These are phyloP conservation scores for Lordiphosa collinella DNA, from an alignment of 1,140 invertebrate species.

Conservation along the genomic window DNA sequence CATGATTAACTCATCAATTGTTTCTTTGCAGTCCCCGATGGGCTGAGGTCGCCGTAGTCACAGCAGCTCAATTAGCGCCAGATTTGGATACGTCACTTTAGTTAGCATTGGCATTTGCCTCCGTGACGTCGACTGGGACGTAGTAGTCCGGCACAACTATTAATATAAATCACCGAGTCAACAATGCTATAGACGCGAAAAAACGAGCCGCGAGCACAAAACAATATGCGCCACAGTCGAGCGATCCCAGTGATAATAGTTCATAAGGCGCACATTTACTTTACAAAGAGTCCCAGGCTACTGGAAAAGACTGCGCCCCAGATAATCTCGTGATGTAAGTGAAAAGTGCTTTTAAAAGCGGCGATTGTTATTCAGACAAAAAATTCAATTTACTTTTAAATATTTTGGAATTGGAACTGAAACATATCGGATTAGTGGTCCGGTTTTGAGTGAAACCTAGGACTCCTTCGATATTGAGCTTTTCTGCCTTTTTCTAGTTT, in stretches of 20 bases:
- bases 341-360: not conserved
- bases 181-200: not conserved
- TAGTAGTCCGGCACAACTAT: constrained; percentile 28
- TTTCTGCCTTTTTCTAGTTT: too few relatives aligned
- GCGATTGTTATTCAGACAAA: not conserved
- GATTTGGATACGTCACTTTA: constrained; percentile 19
- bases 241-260: constrained; percentile 29
- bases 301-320: not conserved
- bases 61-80: constrained; percentile 33
- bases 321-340: constrained; percentile 20
- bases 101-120: constrained; percentile 41
- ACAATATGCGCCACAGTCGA: constrained; percentile 30
- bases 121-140: constrained; percentile 21
- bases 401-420: too few relatives aligned
- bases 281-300: constrained; percentile 18
- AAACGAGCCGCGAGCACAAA: not conserved
- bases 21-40: not conserved
- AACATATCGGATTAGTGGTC: too few relatives aligned
- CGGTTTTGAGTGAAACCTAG: too few relatives aligned
- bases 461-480: too few relatives aligned
- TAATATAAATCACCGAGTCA: constrained; percentile 20
- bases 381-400: too few relatives aligned
- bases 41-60: constrained; percentile 5
- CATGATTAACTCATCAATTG: not conserved
- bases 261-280: constrained; percentile 23